Evolutionary conservation across 2,888 invertebrate genomes (phyloP), one percentile per base, ranked within the genome.

Genomic region (Apodemia duryi): DNA sequence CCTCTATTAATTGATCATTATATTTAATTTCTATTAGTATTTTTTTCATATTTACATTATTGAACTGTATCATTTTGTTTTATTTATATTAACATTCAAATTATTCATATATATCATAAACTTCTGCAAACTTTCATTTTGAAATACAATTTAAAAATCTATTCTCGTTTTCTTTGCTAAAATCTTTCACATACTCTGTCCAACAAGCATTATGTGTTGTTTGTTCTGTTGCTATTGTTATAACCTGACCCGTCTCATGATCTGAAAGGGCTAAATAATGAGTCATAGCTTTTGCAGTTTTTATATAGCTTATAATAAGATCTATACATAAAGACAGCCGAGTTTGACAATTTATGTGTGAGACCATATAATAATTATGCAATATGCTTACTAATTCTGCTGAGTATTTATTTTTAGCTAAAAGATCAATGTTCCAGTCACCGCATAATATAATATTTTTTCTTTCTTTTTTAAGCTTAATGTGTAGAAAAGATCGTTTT

Each of bases 381-480:
- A 63, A 35, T 29, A 63, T 29, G 7, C 51, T 28, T 51, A 49
- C 11, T 29, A 51, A 29, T 32, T 63, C 63, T 5, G 51, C 1
- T 28, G 13, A 35, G 2, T 29, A 10, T 43, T 64, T 64, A 35
- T 13, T 60, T 29, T 57, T 32, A 57, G 57, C 61, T 11, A 65
- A 10, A 21, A 35, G 51, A 41, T 67, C 63, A 5, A 67, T 60
- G 21, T 67, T 67, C 52, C 64, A 63, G 46, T 67, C 66, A 29
- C 64, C 63, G 46, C 64, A 64, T 46, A 67, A 1, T 21, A 67
- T 35, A 11, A 63, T 60, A n/a, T 57, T 66, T 63, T 63, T 66
- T 41, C 7, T 6, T 11, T 13, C 51, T 51, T 63, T 29, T 61
- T 66, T 13, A n/a, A 38, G n/a, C 49, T 38, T 3, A 63, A 9